A percentile compares a stretch with the other conserved stretches of the same genome.
These are phyloP conservation scores for Lonchura striata DNA, from an alignment of 2,113 vertebrate genomes.

Conservation along the genomic window DNA sequence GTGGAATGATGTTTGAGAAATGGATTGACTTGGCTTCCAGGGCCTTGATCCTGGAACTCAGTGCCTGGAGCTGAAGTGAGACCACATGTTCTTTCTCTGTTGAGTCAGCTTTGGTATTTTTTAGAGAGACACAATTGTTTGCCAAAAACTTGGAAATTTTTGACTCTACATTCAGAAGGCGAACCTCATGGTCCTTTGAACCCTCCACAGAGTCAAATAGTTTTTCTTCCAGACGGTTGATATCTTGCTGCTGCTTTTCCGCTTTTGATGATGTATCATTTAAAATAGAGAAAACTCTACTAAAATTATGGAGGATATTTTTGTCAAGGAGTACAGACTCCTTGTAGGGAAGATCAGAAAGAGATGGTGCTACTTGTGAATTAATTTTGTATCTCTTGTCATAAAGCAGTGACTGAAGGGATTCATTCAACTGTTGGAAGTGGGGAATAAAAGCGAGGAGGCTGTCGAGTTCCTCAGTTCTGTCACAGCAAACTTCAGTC, in stretches of 20 bases:
- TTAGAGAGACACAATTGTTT: constrained; percentile 57
- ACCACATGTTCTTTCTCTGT: constrained; percentile 52
- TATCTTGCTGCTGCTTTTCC: constrained; percentile 43
- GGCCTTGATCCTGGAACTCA: constrained; percentile 75
- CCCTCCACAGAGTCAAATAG: background rate
- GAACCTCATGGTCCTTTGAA: constrained; percentile 56
- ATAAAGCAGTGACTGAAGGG: constrained; percentile 53
- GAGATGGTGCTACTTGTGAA: constrained; percentile 8
- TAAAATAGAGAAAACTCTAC: constrained; percentile 57
- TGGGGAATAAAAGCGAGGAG: constrained; percentile 64
- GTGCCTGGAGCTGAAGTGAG: constrained; percentile 57
- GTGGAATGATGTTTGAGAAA: constrained; percentile 65
- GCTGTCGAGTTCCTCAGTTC: constrained; percentile 53
- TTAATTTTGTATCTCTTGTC: constrained; percentile 7
- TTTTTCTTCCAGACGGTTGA: constrained; percentile 60
- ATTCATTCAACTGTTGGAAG: constrained; percentile 70
- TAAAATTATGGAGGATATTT: constrained; percentile 11
- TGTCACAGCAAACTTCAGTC: constrained; percentile 38
- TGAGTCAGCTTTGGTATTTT: background rate
- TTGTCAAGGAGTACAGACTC: background rate
- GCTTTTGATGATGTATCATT: constrained; percentile 54
- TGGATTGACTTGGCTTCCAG: constrained; percentile 73
- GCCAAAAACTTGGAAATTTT: constrained; percentile 69
- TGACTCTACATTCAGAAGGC: constrained; percentile 68
- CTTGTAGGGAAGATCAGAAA: background rate